Conservation (phyloP, 2,797 vertebrate species). For the Microctenopoma stevenorrisi region DNA sequence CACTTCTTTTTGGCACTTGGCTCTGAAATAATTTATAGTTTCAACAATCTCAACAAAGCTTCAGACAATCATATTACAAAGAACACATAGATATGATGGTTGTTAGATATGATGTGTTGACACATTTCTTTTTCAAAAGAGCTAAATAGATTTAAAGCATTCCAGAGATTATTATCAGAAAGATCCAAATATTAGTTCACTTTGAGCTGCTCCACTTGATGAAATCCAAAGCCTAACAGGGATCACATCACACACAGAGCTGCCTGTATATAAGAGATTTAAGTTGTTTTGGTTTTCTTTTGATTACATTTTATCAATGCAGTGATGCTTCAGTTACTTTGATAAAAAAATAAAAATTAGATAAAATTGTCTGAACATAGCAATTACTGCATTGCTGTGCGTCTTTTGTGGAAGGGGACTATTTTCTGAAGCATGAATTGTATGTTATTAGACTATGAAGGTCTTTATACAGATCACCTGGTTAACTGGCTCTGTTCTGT, state of each 20-base stretch:
- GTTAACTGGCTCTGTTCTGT: constrained; percentile 42
- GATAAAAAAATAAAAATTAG: constrained; percentile 19
- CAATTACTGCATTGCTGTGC: constrained; percentile 4
- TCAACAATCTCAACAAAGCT: constrained; percentile 67
- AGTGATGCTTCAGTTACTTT: constrained; percentile 41
- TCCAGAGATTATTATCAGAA: constrained; percentile 56
- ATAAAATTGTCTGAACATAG: constrained; percentile 33
- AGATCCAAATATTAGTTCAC: constrained; percentile 22
- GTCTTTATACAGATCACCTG: constrained; percentile 36
- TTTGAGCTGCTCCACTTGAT: constrained; percentile 53
- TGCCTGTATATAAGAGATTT: constrained; percentile 70
- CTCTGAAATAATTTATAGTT: constrained; percentile 51
- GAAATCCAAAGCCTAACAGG: constrained; percentile 58
- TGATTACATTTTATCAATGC: constrained; percentile 39
- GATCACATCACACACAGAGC: constrained; percentile 62
- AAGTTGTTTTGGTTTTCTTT: constrained; percentile 44
- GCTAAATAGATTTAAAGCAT: constrained; percentile 57
- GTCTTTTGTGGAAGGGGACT: constrained; percentile 26
- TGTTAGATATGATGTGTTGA: neutral
- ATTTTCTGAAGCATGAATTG: constrained; percentile 41
- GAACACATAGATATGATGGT: constrained; percentile 19
- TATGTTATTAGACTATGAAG: constrained; percentile 41
- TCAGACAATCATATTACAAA: constrained; percentile 78
- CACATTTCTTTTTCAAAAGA: constrained; percentile 36
- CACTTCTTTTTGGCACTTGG: constrained; percentile 60